A percentile compares a stretch with the other conserved stretches of the same genome.
phyloP scores from a whole-genome alignment of 2,797 vertebrate genomes.

The Anguilla anguilla region DNA sequence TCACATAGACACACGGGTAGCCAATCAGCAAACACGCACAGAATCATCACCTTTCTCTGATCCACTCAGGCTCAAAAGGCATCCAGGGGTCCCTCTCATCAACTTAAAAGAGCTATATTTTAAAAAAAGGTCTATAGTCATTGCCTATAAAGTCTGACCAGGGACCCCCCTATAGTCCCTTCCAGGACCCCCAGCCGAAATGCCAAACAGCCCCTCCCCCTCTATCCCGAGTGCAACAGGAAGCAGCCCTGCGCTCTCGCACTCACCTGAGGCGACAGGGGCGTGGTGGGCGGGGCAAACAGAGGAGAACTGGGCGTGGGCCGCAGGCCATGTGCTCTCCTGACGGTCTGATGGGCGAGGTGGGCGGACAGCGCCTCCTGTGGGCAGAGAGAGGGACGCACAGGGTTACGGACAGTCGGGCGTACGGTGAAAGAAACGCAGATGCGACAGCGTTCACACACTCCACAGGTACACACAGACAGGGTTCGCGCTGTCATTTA shows the following conservation, averaged over 20 bases:
- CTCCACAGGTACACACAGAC: not conserved
- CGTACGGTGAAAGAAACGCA: not conserved
- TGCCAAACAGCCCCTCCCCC: not conserved
- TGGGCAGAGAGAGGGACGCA: slow-evolving; percentile 48
- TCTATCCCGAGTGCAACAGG: slow-evolving; percentile 3
- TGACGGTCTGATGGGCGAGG: slow-evolving; percentile 71
- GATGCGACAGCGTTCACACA: not conserved
- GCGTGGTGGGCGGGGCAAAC: slow-evolving; percentile 68
- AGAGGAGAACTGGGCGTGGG: slow-evolving; percentile 69
- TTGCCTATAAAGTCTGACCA: no score
- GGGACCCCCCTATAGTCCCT: no score
- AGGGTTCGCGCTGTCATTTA: no score
- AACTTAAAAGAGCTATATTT: no score
- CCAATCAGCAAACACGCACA: not conserved
- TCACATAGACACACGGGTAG: not conserved
- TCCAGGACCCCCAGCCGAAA: no score
- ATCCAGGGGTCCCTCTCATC: no score
- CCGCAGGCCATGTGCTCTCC: slow-evolving; percentile 76
- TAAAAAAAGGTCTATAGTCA: no score
- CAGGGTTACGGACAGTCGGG: slow-evolving; percentile 23
- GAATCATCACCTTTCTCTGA: no score
- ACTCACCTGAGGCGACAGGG: slow-evolving; percentile 74
- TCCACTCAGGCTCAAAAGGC: no score
- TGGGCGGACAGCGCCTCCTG: slow-evolving; percentile 70
- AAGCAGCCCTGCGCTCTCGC: not conserved